Base-by-base conservation (phyloP, 2,113 vertebrate species). In the Polypterus bichir region DNA sequence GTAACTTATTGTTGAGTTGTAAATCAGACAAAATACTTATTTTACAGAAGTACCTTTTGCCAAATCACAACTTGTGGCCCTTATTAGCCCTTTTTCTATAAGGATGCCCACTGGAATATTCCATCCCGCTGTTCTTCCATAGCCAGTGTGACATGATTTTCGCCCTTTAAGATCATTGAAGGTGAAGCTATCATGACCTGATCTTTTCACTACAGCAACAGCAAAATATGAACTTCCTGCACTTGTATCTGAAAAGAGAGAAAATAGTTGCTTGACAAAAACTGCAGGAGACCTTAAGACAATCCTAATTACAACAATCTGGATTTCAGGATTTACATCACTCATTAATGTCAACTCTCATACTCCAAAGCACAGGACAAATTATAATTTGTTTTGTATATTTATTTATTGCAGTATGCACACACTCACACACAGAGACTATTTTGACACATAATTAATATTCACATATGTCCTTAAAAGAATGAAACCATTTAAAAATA, bases 141-240 rank as follows among this genome's bases (percentile, higher is more conserved):
- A 65, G 44, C 86, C 87, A 0, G 92, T 84, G 77, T 99, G 94
- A 73, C 96, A 99, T 56, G 94, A 96, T 47, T 75, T 83, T 68
- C 69, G 86, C 59, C 85, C 86, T 3, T 78, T 84, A 57, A 99
- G 81, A 62, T 93, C 85, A 2, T 67, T 70, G 68, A 96, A 69
- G 68, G 75, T 84, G 74, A 87, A 86, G 44, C 92, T 84, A 44
- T 86, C 59, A 27, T 9, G 6, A 4, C 46, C 62, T 11, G 73
- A 86, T 65, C 80, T 86, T 65, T 81, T 89, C 70, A 96, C 85
- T 62, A 97, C 74, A 0, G 85, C 92, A 46, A 98, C 91, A 1
- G 86, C 90, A 0, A 92, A 97, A 77, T 98, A 97, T 0, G 71
- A 76, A 59, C 67, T 82, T 52, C 79, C 87, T 4, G 75, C 81